Conservation (phyloP, 2,797 vertebrate species). For the Geotrypetes seraphini region DNA sequence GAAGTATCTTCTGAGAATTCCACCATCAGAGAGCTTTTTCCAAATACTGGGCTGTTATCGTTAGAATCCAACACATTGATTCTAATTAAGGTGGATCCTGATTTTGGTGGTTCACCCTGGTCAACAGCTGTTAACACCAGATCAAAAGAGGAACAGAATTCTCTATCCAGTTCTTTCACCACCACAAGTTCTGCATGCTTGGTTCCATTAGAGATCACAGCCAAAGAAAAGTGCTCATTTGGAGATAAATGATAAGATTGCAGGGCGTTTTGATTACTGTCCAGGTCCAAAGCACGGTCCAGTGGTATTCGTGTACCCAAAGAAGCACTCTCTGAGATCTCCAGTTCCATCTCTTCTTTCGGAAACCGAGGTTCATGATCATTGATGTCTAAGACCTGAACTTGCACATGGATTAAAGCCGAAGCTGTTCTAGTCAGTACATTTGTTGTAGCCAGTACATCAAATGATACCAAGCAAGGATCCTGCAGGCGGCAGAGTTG, state of each 20-base stretch:
- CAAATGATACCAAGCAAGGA: constrained; percentile 73
- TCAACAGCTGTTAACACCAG: constrained; percentile 72
- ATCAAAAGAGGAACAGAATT: constrained; percentile 66
- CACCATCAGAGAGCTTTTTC: constrained; percentile 59
- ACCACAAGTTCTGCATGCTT: constrained; percentile 75
- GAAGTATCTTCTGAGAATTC: constrained; percentile 70
- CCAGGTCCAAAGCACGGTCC: constrained; percentile 74
- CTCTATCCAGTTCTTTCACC: constrained; percentile 79
- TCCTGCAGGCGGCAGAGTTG: constrained; percentile 68
- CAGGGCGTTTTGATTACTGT: constrained; percentile 61
- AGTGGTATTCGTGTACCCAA: constrained; percentile 75
- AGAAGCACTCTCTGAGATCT: constrained; percentile 78
- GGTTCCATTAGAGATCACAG: constrained; percentile 59
- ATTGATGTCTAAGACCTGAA: constrained; percentile 80
- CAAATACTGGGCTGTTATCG: constrained; percentile 81
- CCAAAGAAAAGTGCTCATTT: constrained; percentile 76
- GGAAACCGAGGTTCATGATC: constrained; percentile 79
- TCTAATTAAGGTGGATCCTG: constrained; percentile 70
- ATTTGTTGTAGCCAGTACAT: constrained; percentile 68
- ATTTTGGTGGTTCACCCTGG: constrained; percentile 71
- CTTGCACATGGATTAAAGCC: constrained; percentile 69
- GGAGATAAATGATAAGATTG: constrained; percentile 71
- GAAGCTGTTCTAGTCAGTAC: constrained; percentile 65
- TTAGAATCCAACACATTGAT: constrained; percentile 83
- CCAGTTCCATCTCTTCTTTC: constrained; percentile 66